phyloP scores from a whole-genome alignment of 2,797 vertebrate genomes.

The Rhinichthys osculus region DNA sequence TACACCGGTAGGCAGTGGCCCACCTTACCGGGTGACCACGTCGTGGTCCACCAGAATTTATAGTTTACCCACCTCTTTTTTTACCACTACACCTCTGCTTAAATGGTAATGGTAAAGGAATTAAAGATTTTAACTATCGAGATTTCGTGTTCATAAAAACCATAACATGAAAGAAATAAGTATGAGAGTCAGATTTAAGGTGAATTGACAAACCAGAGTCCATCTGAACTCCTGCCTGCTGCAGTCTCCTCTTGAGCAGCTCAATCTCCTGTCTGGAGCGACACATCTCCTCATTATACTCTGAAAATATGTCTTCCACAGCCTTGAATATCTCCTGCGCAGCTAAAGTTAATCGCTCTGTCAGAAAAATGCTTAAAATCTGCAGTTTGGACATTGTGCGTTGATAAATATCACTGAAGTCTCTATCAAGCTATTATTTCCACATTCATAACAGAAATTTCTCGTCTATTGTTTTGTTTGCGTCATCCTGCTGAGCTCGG shows the following conservation, averaged over 20 bases:
- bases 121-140: background rate
- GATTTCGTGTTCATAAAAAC: background rate
- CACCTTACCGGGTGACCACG: too few relatives aligned
- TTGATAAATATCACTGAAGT: background rate
- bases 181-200: background rate
- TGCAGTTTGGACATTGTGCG: constrained; percentile 56
- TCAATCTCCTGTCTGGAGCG: constrained; percentile 56
- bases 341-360: constrained; percentile 58
- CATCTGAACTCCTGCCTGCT: constrained; percentile 50
- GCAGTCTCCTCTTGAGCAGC: constrained; percentile 52
- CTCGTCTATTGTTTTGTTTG: background rate
- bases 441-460: background rate
- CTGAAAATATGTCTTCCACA: constrained; percentile 58
- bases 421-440: background rate
- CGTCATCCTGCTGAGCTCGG: background rate
- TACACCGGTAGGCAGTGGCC: too few relatives aligned
- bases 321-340: constrained; percentile 65
- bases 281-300: constrained; percentile 59
- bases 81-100: too few relatives aligned
- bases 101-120: background rate
- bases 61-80: too few relatives aligned
- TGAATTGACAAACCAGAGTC: constrained; percentile 47
- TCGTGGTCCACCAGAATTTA: too few relatives aligned
- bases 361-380: constrained; percentile 54
- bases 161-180: background rate